Base-by-base conservation (phyloP, 2,797 vertebrate genomes). In the Sebastes vulpes region DNA sequence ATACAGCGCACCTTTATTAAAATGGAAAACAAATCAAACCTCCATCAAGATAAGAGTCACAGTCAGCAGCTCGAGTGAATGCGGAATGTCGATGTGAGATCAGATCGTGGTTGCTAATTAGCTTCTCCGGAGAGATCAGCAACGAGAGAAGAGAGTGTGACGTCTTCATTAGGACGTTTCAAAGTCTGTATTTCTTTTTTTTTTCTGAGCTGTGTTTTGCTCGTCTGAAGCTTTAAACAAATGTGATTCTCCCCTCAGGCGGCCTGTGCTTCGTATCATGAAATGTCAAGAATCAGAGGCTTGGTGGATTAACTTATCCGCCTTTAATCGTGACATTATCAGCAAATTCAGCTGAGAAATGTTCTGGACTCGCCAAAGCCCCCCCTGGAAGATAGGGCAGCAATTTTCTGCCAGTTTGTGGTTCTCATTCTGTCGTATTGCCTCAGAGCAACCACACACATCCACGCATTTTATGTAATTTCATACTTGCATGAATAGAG, bases 281-380 rank as follows among this genome's bases (percentile, higher is more conserved):
- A 91, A 86, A 92, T 75, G 82, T 92, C 85, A 91, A 83, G 89
- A 93, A 87, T 88, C 89, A 88, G 80, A 92, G 69, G 60, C 72
- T 79, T 8, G 46, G 70, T 81, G 88, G 80, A 88, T 94, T 94
- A 90, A 89, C 77, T 92, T 91, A 91, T 91, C 92, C 84, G 82
- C 61, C 79, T 90, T 91, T 91, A 89, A 92, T 93, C 42, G 52
- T 84, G 65, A 85, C 90, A 82, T 87, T 91, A 90, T 92, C 85
- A 75, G 87, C 71, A 79, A 77, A 77, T 92, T 86, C 71, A 80
- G 60, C 75, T 63, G 64, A 86, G 76, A 88, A 89, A 84, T 79
- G 56, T 73, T 77, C 50, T 66, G 57, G 69, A 20, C 64, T 87
- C 28, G 56, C 66, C 68, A 73, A 90, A 84, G 56, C 46, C 42